phyloP scores from a whole-genome alignment of 2,888 invertebrate species.

The Boloria selene region DNA sequence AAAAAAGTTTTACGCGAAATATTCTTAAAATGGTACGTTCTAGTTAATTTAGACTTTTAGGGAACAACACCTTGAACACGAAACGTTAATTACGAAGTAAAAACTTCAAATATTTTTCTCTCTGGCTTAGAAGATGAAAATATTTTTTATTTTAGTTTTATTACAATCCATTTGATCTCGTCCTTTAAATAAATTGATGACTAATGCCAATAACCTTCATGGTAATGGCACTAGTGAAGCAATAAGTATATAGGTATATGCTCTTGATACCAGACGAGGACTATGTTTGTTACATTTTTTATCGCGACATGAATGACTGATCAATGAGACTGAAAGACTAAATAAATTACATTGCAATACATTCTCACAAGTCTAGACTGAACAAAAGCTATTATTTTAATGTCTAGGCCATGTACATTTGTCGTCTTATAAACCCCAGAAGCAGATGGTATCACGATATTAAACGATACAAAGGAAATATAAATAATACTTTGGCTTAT shows the following conservation, averaged over 20 bases:
- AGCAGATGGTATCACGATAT: constrained; percentile 3
- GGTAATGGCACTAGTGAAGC: too few species aligned
- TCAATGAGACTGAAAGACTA: constrained; percentile 21
- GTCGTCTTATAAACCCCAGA: constrained; percentile 13
- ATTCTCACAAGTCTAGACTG: constrained; percentile 28
- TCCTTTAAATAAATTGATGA: not conserved
- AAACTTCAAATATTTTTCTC: not conserved
- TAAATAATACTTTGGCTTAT: too few species aligned
- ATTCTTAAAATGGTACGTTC: too few species aligned
- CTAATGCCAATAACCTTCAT: not conserved
- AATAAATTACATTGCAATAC: constrained; percentile 14
- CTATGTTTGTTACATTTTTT: constrained; percentile 4
- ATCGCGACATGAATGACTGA: constrained; percentile 21
- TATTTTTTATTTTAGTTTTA: too few species aligned
- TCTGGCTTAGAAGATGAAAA: not conserved
- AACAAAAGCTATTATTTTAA: constrained; percentile 26
- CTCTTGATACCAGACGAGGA: too few species aligned
- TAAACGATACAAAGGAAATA: constrained; percentile 4
- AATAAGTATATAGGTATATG: too few species aligned
- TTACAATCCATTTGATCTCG: not conserved
- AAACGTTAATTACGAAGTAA: constrained; percentile 4
- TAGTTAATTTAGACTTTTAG: too few species aligned
- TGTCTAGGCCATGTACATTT: constrained; percentile 21
- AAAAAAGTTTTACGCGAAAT: too few species aligned
- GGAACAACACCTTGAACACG: not conserved